Percentiles rank a stretch among this genome's conserved stretches.
phyloP scores from a whole-genome alignment of 2,113 vertebrate species.

The Mellivora capensis region DNA sequence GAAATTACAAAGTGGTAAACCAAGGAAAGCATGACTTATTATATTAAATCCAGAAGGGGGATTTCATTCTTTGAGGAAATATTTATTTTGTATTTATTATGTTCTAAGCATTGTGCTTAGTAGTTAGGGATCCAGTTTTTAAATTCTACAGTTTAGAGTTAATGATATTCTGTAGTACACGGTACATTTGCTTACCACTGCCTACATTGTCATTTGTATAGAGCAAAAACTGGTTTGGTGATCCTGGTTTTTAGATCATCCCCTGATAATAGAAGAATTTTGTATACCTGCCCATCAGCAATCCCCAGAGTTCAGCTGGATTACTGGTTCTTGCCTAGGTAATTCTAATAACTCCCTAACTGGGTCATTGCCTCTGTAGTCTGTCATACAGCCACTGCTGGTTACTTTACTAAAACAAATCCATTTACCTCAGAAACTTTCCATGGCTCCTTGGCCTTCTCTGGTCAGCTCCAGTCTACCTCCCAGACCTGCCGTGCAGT shows the following conservation, averaged over 20 bases:
- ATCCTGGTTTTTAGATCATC: slow-evolving; percentile 23
- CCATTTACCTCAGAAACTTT: neutral
- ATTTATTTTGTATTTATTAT: neutral
- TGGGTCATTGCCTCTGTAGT: neutral
- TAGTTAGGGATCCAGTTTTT: neutral
- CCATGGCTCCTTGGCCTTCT: neutral
- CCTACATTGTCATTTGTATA: neutral
- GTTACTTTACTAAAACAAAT: slow-evolving; percentile 1
- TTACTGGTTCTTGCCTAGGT: slow-evolving; percentile 20
- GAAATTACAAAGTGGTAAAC: neutral
- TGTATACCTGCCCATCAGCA: neutral
- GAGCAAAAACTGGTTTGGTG: slow-evolving; percentile 19
- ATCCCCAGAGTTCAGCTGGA: neutral
- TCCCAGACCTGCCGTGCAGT: neutral
- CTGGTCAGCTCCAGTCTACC: neutral
- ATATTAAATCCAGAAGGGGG: neutral
- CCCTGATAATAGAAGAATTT: slow-evolving; percentile 42
- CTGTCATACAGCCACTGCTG: neutral
- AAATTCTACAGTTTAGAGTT: slow-evolving; percentile 3
- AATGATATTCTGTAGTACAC: neutral
- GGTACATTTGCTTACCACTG: neutral
- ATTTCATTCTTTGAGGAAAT: neutral
- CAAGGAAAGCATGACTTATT: neutral
- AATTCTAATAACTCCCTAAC: neutral
- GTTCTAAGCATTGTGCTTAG: neutral